These are phyloP conservation scores for Chitala chitala DNA, from an alignment of 2,113 vertebrate genomes.

Conservation along the genomic window DNA sequence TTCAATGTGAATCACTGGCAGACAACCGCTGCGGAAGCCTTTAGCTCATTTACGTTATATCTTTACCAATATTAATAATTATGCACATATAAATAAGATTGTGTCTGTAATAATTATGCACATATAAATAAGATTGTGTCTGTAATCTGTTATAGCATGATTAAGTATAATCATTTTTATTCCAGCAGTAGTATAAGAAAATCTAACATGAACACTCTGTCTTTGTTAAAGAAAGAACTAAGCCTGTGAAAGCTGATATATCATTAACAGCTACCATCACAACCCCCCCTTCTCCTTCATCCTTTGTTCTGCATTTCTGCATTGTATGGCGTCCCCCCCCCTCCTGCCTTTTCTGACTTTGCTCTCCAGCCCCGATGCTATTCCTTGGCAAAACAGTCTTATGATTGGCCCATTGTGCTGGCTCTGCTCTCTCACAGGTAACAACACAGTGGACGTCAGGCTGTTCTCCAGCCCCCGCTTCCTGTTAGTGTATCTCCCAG, in stretches of 20 bases:
- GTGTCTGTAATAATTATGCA: too few relatives aligned
- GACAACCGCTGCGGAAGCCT: too few relatives aligned
- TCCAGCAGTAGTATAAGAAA: too few relatives aligned
- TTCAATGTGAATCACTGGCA: too few relatives aligned
- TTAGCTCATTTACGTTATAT: too few relatives aligned
- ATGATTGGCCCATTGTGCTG: slow-evolving; percentile 20
- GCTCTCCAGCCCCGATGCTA: neutral
- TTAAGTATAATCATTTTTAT: too few relatives aligned
- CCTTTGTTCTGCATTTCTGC: slow-evolving; percentile 11
- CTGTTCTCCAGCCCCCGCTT: slow-evolving; percentile 35
- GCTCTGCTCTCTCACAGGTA: slow-evolving; percentile 13
- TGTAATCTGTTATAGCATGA: too few relatives aligned
- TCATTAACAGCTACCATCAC: neutral
- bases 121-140: too few relatives aligned
- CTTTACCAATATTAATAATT: too few relatives aligned
- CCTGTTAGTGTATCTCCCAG: slow-evolving; percentile 14
- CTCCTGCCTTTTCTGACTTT: slow-evolving; percentile 19
- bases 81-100: too few relatives aligned
- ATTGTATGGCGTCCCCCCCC: slow-evolving; percentile 14
- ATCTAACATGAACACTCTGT: slow-evolving; percentile 14
- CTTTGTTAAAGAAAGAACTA: slow-evolving; percentile 32
- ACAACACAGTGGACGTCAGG: slow-evolving; percentile 34
- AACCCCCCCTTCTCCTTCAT: neutral
- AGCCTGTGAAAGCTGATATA: slow-evolving; percentile 37
- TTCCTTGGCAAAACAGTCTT: slow-evolving; percentile 19